These are phyloP conservation scores for Ciconia maguari DNA, from an alignment of 2,113 vertebrate genomes.

Conservation along the genomic window DNA sequence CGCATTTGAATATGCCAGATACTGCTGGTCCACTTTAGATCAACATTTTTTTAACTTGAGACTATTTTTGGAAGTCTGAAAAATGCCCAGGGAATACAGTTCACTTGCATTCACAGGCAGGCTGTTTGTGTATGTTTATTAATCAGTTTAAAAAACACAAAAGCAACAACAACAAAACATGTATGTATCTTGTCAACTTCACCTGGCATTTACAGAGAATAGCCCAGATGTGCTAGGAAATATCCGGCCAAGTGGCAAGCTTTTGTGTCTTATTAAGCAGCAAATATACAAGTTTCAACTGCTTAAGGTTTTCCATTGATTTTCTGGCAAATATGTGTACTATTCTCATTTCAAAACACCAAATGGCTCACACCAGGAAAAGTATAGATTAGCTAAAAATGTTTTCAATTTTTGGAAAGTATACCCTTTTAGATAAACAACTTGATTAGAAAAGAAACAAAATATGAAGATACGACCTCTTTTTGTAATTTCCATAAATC, in stretches of 20 bases:
- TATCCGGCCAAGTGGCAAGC: not conserved
- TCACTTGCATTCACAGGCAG: not conserved
- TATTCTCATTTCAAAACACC: not conserved
- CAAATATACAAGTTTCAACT: not conserved
- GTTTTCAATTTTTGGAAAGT: not conserved
- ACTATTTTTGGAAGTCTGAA: constrained; percentile 1
- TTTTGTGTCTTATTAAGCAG: not conserved
- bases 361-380: not conserved
- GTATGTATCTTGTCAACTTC: not conserved
- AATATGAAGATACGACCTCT: not conserved
- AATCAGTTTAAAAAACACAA: not conserved
- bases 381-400: not conserved
- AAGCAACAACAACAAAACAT: not conserved
- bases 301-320: not conserved
- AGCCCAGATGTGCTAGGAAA: not conserved
- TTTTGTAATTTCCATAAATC: not conserved
- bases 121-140: not conserved
- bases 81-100: not conserved
- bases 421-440: not conserved
- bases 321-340: not conserved
- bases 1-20: not conserved
- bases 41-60: not conserved
- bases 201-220: not conserved
- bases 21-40: not conserved
- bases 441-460: not conserved